These are phyloP conservation scores for Mycteria americana DNA, from an alignment of 2,797 vertebrate genomes.

Conservation along the genomic window DNA sequence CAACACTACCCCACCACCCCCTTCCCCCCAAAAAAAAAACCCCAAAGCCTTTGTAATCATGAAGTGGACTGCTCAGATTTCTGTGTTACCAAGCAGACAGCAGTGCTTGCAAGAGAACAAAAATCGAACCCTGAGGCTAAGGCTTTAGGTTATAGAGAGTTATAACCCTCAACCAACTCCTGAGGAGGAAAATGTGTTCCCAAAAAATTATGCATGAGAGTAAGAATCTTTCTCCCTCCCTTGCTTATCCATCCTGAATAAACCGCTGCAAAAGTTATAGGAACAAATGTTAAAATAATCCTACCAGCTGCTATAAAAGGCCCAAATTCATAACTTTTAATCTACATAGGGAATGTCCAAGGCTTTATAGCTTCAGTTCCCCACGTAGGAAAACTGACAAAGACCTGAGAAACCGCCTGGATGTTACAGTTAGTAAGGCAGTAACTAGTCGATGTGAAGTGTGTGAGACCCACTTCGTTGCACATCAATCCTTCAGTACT, in stretches of 20 bases:
- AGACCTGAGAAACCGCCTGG: background rate
- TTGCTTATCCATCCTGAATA: background rate
- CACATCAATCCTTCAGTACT: background rate
- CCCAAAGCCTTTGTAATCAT: background rate
- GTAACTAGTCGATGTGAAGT: accelerated
- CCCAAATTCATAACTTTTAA: background rate
- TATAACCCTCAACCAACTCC: background rate
- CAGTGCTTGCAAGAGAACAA: background rate
- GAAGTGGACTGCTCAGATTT: background rate
- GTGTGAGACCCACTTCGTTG: background rate
- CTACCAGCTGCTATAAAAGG: background rate
- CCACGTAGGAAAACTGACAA: background rate
- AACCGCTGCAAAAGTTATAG: background rate
- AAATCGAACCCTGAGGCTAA: background rate
- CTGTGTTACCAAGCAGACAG: background rate
- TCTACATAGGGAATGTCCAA: background rate
- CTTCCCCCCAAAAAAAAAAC: accelerated
- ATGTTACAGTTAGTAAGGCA: background rate
- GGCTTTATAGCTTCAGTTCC: background rate
- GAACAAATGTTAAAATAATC: background rate
- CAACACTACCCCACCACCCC: accelerated
- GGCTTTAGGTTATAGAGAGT: background rate
- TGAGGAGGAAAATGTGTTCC: background rate
- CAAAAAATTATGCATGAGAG: background rate
- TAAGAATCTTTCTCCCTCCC: background rate